Evolutionary conservation across 2,888 invertebrate species (phyloP), one percentile per base, ranked within the genome.

Genomic region (Cabera pusaria): DNA sequence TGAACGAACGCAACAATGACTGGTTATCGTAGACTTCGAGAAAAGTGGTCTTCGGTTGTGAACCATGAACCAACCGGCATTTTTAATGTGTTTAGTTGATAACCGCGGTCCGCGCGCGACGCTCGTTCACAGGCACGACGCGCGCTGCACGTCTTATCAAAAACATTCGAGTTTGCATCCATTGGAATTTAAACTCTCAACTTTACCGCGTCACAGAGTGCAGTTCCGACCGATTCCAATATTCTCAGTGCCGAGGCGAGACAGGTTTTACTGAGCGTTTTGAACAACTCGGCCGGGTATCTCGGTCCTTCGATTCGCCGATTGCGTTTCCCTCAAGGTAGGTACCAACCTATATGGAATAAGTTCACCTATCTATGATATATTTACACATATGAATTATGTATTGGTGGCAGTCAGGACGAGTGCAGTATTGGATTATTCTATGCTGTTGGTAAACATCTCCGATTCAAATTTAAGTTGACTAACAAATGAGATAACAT

Each of bases 61-160:
- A 64, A 68, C 59, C 48, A 63, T 66, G 72, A 74, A 67, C 59
- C 49, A 64, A 67, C 72, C 75, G 72, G 73, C 72, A 69, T 72
- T 79, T 76, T 73, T 75, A 75, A 72, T 77, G 71, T 74, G 76
- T 70, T 85, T 83, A 85, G 86, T 86, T 85, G 84, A 84, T 85
- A 85, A 80, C 65, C 71, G 72, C 53, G 64, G 51, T 62, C 61
- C 76, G 81, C 53, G 71, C 76, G 75, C 67, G 69, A 49, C 76
- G 72, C 81, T 63, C 72, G 86, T 72, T 72, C 69, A 10, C 48
- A 46, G 12, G 61, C 70, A 59, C 60, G 59, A 57, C 50, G 57
- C 56, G 60, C 59, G 47, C 48, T 55, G 44, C 58, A 54, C 40
- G 48, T 51, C 53, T 60, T 61, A 68, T 59, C 63, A 55, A 27